phyloP scores from a whole-genome alignment of 2,113 vertebrate species.

The Percina caprodes region DNA sequence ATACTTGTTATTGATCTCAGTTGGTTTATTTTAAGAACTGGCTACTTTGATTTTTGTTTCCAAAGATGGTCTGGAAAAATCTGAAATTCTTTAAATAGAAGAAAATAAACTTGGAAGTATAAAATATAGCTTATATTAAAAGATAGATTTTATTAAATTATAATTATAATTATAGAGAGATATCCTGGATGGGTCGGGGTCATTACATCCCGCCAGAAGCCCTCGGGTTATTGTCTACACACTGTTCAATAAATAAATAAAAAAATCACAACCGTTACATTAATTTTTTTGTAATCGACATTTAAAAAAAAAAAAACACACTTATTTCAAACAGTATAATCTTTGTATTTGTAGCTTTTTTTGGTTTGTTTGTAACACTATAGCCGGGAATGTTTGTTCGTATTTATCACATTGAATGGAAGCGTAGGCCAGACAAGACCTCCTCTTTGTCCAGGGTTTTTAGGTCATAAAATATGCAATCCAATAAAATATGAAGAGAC shows the following conservation, averaged over 20 bases:
- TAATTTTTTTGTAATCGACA: not conserved
- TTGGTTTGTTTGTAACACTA: not conserved
- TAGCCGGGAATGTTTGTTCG: constrained; percentile 43
- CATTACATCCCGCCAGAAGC: not conserved
- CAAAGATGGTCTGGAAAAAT: not conserved
- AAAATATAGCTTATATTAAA: not conserved
- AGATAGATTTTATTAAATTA: not conserved
- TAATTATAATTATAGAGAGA: not conserved
- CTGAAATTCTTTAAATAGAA: not conserved
- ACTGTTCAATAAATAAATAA: not conserved
- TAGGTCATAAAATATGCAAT: constrained; percentile 75
- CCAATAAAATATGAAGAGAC: constrained; percentile 70
- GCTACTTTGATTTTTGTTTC: not conserved
- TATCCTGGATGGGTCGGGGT: not conserved
- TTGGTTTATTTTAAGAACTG: not conserved
- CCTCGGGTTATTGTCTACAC: not conserved
- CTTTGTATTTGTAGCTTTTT: no score
- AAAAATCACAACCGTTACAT: not conserved
- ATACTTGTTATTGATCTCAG: not conserved
- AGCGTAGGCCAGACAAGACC: constrained; percentile 29
- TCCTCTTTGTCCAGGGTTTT: constrained; percentile 67
- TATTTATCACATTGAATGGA: constrained; percentile 51
- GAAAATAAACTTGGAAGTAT: not conserved
- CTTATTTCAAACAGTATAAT: not conserved
- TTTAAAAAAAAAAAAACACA: no score